Evolutionary conservation across 2,113 vertebrate genomes (phyloP).

Genomic region (Rafetus swinhoei): DNA sequence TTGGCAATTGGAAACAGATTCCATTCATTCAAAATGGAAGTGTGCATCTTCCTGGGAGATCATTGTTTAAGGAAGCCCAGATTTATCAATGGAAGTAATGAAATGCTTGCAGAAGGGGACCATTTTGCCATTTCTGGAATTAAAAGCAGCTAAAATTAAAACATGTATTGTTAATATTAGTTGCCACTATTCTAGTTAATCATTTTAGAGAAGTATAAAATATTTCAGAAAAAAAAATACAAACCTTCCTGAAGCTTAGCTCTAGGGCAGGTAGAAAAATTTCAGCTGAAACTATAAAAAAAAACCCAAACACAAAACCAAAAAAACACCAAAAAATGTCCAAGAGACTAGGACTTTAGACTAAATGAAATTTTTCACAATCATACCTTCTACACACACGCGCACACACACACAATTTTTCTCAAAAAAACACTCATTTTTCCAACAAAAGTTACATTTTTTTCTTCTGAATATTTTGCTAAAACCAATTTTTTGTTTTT

Average conservation of each 20-base stretch:
- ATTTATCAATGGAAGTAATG: slow-evolving; percentile 45
- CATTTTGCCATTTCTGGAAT: slow-evolving; percentile 21
- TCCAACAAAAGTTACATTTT: neutral
- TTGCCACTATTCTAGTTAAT: slow-evolving; percentile 31
- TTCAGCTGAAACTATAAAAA: neutral
- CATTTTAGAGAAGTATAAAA: neutral
- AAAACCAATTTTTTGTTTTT: slow-evolving; percentile 38
- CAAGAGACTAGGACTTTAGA: neutral
- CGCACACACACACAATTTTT: too few species aligned
- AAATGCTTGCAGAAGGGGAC: slow-evolving; percentile 6
- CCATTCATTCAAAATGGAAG: neutral
- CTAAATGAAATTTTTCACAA: neutral
- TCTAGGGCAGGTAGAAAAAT: neutral
- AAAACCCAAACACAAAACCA: neutral
- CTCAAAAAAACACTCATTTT: too few species aligned
- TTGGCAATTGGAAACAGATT: neutral
- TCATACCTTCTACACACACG: too few species aligned
- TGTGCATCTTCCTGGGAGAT: slow-evolving; percentile 27
- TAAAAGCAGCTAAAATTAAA: slow-evolving; percentile 37
- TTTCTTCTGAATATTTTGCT: slow-evolving; percentile 4
- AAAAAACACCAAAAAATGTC: too few species aligned
- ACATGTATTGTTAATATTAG: neutral
- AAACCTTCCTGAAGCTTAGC: neutral
- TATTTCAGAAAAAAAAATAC: neutral
- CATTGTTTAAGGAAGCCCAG: slow-evolving; percentile 23